Base-by-base conservation (phyloP, 2,113 vertebrate species). In the Manacus vitellinus region DNA sequence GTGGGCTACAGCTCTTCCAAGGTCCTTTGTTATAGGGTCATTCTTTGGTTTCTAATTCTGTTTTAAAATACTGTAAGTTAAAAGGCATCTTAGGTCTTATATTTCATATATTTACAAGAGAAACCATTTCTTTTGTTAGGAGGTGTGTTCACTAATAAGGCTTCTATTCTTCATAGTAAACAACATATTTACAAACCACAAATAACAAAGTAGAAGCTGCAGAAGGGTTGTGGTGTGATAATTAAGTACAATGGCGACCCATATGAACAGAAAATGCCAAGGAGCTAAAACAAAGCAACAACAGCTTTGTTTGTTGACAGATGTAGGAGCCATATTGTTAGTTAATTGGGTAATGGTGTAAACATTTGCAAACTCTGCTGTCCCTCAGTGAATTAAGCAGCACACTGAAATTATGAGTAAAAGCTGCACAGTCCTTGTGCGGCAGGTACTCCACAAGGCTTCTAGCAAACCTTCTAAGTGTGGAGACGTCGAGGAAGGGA, bases 221-320 rank as follows among this genome's bases (percentile, higher is more conserved):
- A 97, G 96, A 98, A 97, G 97, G 98, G 96, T 97, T 97, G 96
- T 97, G 97, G 98, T 97, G 97, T 98, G 98, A 98, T 98, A 98
- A 98, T 98, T 98, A 98, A 98, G 97, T 98, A 97, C 98, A 98
- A 98, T 98, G 98, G 98, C 97, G 96, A 98, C 98, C 97, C 98
- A 98, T 98, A 98, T 97, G 98, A 98, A 95, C 97, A 98, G 97
- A 98, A 98, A 98, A 98, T 98, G 97, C 98, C 97, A 98, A 89
- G 70, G 96, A 98, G 98, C 98, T 98, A 98, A 98, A 98, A 98
- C 98, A 98, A 98, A 98, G 98, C 98, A 99, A 98, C 99, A 99
- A 98, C 98, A 99, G 99, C 99, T 99, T 99, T 99, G 99, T 99
- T 99, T 99, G 99, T 99, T 99, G 99, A 99, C 99, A 99, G 99